Evolutionary conservation across 2,888 invertebrate genomes (phyloP).

Genomic region (Ganaspis brasiliensis): DNA sequence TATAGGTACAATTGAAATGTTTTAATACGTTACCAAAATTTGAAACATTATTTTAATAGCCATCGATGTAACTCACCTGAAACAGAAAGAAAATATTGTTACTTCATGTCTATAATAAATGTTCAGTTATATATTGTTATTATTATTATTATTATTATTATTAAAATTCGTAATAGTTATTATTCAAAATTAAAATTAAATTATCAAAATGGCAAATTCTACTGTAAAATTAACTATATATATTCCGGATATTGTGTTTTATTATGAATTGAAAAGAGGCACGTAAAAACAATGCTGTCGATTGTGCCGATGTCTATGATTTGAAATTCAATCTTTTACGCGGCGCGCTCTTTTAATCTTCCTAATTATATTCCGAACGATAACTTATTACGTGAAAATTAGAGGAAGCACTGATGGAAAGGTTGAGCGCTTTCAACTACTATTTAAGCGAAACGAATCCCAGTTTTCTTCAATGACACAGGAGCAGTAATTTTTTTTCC

Average conservation of each 20-base stretch:
- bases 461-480: conserved; percentile 66
- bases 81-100: too few species aligned
- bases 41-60: too few species aligned
- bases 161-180: too few species aligned
- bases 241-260: background rate
- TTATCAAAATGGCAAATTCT: background rate
- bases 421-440: conserved; percentile 59
- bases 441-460: conserved; percentile 65
- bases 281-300: conserved; percentile 23
- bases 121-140: too few species aligned
- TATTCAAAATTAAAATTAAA: background rate
- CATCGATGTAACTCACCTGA: too few species aligned
- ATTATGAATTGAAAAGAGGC: background rate
- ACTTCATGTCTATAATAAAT: too few species aligned
- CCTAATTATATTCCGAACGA: conserved; percentile 30
- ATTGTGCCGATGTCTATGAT: conserved; percentile 52
- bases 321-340: conserved; percentile 52
- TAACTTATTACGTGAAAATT: conserved; percentile 50
- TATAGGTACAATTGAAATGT: too few species aligned
- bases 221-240: too few species aligned
- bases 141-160: too few species aligned
- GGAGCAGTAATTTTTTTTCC: conserved; percentile 50
- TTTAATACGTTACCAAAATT: too few species aligned
- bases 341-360: conserved; percentile 55
- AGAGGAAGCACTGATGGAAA: conserved; percentile 56